These are phyloP conservation scores for Corvus cornix DNA, from an alignment of 2,113 vertebrate species.

Conservation along the genomic window DNA sequence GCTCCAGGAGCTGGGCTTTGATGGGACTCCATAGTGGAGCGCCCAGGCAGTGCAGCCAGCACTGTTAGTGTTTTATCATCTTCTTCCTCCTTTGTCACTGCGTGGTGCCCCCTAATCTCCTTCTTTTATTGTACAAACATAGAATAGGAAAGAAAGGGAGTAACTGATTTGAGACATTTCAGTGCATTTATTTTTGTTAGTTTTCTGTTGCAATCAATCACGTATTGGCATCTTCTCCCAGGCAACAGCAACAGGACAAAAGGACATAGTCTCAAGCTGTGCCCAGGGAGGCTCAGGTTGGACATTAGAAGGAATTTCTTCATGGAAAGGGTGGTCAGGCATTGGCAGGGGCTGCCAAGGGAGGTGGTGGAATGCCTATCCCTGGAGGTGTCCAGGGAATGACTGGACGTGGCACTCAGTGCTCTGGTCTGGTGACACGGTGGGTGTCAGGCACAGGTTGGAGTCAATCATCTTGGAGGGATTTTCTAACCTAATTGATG, in stretches of 20 bases:
- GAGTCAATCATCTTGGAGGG: rapidly evolving
- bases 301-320: neutral
- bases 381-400: neutral
- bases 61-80: neutral
- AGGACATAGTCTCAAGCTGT: neutral
- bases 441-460: rapidly evolving
- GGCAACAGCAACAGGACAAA: neutral
- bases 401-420: rapidly evolving
- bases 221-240: rapidly evolving
- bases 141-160: neutral
- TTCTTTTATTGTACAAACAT: neutral
- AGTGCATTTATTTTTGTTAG: neutral
- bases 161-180: neutral
- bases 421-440: neutral
- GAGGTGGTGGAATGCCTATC: neutral
- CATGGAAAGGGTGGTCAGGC: neutral
- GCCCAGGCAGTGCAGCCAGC: rapidly evolving
- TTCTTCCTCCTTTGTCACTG: neutral
- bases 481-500: neutral
- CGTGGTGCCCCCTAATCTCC: neutral
- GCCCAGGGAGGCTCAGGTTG: neutral
- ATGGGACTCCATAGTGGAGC: rapidly evolving
- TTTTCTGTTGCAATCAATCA: neutral
- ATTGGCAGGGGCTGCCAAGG: neutral
- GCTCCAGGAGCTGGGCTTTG: neutral